Evolutionary conservation across 1,140 invertebrate genomes (phyloP).

Genomic region (Samia ricini): DNA sequence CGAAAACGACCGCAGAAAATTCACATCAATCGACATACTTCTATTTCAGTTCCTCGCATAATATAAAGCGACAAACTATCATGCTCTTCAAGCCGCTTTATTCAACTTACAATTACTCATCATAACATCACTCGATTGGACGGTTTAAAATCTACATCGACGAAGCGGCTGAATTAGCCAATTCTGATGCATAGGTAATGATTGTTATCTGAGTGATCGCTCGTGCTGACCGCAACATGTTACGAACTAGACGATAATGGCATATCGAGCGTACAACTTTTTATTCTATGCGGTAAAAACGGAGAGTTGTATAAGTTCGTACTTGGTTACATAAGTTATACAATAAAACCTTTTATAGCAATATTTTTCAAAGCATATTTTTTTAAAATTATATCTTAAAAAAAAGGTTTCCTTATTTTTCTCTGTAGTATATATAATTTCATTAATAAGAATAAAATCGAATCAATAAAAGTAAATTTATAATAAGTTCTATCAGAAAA

Average conservation of each 20-base stretch:
- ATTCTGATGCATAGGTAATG: slow-evolving; percentile 48
- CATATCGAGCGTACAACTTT: slow-evolving; percentile 37
- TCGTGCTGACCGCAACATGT: slow-evolving; percentile 62
- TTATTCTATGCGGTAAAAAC: slow-evolving; percentile 49
- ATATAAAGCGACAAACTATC: slow-evolving; percentile 61
- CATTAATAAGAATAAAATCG: too few species aligned
- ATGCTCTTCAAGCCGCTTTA: slow-evolving; percentile 48
- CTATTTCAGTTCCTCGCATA: slow-evolving; percentile 62
- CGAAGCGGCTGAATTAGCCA: slow-evolving; percentile 41
- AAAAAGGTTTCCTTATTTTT: too few species aligned
- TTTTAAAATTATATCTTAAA: too few species aligned
- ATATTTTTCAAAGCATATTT: too few species aligned
- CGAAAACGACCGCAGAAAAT: slow-evolving; percentile 64
- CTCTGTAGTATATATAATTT: too few species aligned
- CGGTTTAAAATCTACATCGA: slow-evolving; percentile 40
- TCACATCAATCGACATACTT: slow-evolving; percentile 62
- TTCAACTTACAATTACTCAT: slow-evolving; percentile 38
- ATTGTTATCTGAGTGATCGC: slow-evolving; percentile 60
- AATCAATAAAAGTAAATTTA: too few species aligned
- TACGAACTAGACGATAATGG: slow-evolving; percentile 64
- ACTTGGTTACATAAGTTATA: slow-evolving; percentile 31
- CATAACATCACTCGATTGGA: slow-evolving; percentile 45
- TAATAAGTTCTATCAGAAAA: too few species aligned
- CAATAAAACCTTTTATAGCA: background rate
- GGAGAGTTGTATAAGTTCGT: slow-evolving; percentile 44